These are phyloP conservation scores for Ormyrus thymus DNA, from an alignment of 2,888 invertebrate genomes.

Conservation along the genomic window DNA sequence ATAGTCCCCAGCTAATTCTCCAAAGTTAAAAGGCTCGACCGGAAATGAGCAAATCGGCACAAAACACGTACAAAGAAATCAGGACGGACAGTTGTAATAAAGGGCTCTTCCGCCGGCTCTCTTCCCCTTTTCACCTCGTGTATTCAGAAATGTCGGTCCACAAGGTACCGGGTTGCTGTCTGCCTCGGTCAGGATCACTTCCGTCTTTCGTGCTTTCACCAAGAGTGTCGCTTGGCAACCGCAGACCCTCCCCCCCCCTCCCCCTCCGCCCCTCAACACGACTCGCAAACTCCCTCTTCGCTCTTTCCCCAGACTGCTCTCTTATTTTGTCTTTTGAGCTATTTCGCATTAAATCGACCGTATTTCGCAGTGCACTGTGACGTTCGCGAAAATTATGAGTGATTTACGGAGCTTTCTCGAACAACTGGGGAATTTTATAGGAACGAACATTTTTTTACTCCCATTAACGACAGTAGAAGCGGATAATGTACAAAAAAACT, in stretches of 20 bases:
- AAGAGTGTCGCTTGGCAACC: constrained; percentile 63
- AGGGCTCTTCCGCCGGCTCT: constrained; percentile 3
- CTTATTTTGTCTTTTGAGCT: constrained; percentile 21
- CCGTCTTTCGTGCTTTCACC: constrained; percentile 61
- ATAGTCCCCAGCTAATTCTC: too few relatives aligned
- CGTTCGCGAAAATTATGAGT: constrained; percentile 2
- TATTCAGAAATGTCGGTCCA: constrained; percentile 15
- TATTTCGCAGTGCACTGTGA: constrained; percentile 25
- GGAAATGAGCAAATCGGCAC: constrained; percentile 2
- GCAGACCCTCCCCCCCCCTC: constrained; percentile 53
- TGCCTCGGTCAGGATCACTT: constrained; percentile 67
- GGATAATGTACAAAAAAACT: background rate
- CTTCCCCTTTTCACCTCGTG: background rate
- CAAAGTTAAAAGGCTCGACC: background rate
- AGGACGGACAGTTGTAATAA: constrained; percentile 8
- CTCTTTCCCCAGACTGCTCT: background rate
- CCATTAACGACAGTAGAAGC: too few relatives aligned
- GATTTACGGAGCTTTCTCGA: background rate
- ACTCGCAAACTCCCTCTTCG: constrained; percentile 39
- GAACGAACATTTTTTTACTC: too few relatives aligned
- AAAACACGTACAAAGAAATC: constrained; percentile 21
- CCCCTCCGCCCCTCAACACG: constrained; percentile 18
- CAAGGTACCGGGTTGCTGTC: constrained; percentile 37
- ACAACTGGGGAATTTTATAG: too few relatives aligned
- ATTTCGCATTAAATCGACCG: constrained; percentile 51